Percentiles rank a stretch among this genome's conserved stretches.
phyloP scores from a whole-genome alignment of 2,797 vertebrate genomes.

The Alcedo atthis region DNA sequence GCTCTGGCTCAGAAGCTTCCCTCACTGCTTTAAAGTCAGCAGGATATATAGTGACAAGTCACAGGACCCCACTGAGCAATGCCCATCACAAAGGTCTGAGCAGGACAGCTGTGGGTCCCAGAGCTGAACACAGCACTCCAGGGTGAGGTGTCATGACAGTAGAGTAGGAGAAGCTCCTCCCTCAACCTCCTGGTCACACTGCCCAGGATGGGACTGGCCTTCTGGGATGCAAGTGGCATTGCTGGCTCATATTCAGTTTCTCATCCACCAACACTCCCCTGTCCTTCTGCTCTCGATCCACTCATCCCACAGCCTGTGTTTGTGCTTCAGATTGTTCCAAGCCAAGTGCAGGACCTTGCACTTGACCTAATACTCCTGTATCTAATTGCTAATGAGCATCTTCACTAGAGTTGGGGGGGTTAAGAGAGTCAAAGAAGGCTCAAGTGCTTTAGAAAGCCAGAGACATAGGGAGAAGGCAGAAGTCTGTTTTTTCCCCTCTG shows the following conservation, averaged over 20 bases:
- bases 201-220: background rate
- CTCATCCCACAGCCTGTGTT: background rate
- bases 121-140: background rate
- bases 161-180: background rate
- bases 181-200: background rate
- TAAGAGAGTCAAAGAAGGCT: background rate
- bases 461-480: background rate
- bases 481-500: background rate
- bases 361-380: background rate
- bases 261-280: background rate
- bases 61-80: rapidly evolving
- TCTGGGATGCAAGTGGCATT: background rate
- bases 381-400: background rate
- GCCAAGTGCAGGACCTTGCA: background rate
- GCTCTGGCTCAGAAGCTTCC: background rate
- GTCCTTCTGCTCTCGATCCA: background rate
- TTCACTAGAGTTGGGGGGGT: background rate
- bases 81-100: background rate
- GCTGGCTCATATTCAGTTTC: background rate
- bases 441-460: background rate
- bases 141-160: background rate
- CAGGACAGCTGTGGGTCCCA: background rate
- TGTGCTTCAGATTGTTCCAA: background rate
- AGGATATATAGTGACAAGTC: background rate
- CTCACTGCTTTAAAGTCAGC: background rate